Evolutionary conservation across 2,888 invertebrate genomes (phyloP), one percentile per base, ranked within the genome.

Genomic region (Diabrotica balteata): DNA sequence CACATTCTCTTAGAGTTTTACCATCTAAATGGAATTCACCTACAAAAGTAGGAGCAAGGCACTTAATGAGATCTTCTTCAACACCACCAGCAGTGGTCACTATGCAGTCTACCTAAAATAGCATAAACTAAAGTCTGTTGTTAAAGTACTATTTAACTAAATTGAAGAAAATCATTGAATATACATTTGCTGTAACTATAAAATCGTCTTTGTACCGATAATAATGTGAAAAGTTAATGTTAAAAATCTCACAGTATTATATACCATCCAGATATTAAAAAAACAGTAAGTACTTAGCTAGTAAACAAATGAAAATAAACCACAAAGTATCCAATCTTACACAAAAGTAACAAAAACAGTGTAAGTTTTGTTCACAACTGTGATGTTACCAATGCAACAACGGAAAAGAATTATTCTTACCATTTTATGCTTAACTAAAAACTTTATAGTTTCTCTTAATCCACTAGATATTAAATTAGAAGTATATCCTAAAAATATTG

Each of bases 41-140:
- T 60, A 99, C 82, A 78, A 90, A 97, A 0, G 98, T 98, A 0
- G 97, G 95, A 2, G 95, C 96, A 63, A 99, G 86, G 82, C 99
- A 99, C 86, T 99, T 99, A 53, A 99, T 99, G 55, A 99, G 90
- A 86, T 99, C 99, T 85, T 99, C 99, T 84, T 99, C 99, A 0
- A 99, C 88, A 0, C 99, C 99, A 1, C 99, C 99, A 0, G 98
- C 99, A 9, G 97, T 96, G 0, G 98, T 95, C 1, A 99, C 98
- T 72, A 99, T 88, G 80, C 97, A 97, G 84, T 99, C 99, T 46
- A 99, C 90, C 89, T 92, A 78, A 65, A 79, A 70, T 43, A 59
- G 17, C 43, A 52, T 50, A 59, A 51, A 42, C 54, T 45, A 62
- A 61, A 58, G n/a, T 58, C 45, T 8, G 43, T 4, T 32, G 4